Percentiles rank a stretch among this genome's conserved stretches.
These are phyloP conservation scores for Cyclura pinguis DNA, from an alignment of 2,797 vertebrate genomes.

Conservation along the genomic window DNA sequence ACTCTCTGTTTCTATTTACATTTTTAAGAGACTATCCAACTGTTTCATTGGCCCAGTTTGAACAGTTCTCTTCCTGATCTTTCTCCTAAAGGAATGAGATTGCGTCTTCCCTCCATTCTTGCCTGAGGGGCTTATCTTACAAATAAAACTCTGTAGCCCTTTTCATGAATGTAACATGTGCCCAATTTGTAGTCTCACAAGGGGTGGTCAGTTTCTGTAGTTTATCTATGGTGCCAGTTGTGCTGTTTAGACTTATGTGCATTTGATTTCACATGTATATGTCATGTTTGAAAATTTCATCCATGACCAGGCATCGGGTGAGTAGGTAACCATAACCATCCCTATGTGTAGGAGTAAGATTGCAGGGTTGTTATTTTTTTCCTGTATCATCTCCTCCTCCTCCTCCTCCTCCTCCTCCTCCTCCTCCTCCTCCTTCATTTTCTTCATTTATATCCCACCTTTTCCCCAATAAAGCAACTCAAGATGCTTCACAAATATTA, in stretches of 20 bases:
- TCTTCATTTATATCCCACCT: too few relatives aligned
- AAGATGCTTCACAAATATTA: neutral
- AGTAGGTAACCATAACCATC: neutral
- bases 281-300: neutral
- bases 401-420: too few relatives aligned
- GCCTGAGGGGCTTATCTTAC: neutral
- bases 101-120: neutral
- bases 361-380: neutral
- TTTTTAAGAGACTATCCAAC: neutral
- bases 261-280: neutral
- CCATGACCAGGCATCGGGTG: neutral
- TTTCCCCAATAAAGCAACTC: too few relatives aligned
- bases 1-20: neutral
- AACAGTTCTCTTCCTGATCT: too few relatives aligned
- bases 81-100: neutral
- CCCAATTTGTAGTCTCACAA: neutral
- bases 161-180: neutral
- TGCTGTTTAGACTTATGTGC: neutral
- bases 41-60: neutral
- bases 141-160: too few relatives aligned
- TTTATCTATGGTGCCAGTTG: neutral
- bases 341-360: neutral
- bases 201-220: neutral
- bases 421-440: rapidly evolving
- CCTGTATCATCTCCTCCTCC: too few relatives aligned